phyloP scores from a whole-genome alignment of 2,888 invertebrate genomes.

The Rhaphigaster nebulosa region DNA sequence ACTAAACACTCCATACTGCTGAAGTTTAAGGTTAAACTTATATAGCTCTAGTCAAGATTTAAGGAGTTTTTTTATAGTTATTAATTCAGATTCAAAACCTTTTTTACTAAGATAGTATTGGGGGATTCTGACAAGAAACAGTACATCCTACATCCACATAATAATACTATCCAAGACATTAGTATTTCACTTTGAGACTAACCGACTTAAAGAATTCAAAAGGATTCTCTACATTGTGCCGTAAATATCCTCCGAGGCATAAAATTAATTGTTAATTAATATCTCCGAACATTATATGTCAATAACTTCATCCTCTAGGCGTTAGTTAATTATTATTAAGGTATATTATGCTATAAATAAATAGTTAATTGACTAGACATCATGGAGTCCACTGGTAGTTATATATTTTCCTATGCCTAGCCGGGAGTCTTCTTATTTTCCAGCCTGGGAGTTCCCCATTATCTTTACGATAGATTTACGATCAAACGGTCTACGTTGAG shows the following conservation, averaged over 20 bases:
- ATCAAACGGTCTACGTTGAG: slow-evolving; percentile 21
- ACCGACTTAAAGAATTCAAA: not conserved
- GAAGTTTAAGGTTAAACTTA: too few relatives aligned
- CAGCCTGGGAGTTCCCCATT: slow-evolving; percentile 47
- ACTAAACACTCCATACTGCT: too few relatives aligned
- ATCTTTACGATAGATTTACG: slow-evolving; percentile 56
- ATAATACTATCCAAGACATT: not conserved
- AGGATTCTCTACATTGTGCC: not conserved
- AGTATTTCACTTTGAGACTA: not conserved
- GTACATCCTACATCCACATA: too few relatives aligned
- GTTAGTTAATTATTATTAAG: slow-evolving; percentile 45
- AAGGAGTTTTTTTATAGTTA: too few relatives aligned
- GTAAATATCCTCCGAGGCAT: not conserved
- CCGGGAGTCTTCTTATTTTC: slow-evolving; percentile 16
- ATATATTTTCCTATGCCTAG: slow-evolving; percentile 42
- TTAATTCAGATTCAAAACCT: too few relatives aligned
- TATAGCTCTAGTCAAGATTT: too few relatives aligned
- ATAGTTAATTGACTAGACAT: not conserved
- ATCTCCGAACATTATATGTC: slow-evolving; percentile 16
- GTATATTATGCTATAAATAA: slow-evolving; percentile 26
- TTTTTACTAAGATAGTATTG: too few relatives aligned
- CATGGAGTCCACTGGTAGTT: not conserved
- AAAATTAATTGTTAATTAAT: slow-evolving; percentile 33
- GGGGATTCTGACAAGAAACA: too few relatives aligned
- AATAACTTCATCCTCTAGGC: not conserved